A percentile compares a stretch with the other conserved stretches of the same genome.
Evolutionary conservation across 2,797 vertebrate species (phyloP).

Genomic region (Falco biarmicus): DNA sequence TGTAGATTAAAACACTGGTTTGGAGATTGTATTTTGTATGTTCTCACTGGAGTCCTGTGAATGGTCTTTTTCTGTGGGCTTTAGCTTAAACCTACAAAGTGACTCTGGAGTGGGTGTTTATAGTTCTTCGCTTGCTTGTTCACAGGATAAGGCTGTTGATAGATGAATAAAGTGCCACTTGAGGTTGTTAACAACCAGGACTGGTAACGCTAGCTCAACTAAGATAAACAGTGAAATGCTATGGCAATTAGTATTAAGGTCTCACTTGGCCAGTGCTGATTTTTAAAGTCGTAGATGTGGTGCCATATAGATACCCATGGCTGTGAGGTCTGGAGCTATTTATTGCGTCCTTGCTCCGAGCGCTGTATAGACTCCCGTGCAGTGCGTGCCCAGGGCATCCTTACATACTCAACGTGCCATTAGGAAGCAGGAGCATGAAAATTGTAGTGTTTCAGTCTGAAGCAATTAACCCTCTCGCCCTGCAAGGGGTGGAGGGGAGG

Average conservation of each 20-base stretch:
- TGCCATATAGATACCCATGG: neutral
- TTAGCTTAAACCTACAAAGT: constrained; percentile 45
- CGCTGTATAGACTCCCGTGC: neutral
- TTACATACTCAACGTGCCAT: neutral
- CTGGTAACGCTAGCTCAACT: constrained; percentile 34
- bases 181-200: constrained; percentile 65
- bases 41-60: constrained; percentile 16
- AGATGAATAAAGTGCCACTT: constrained; percentile 71
- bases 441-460: neutral
- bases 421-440: constrained; percentile 6
- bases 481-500: neutral
- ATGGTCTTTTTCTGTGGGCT: constrained; percentile 17
- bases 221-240: constrained; percentile 63
- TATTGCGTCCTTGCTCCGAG: neutral
- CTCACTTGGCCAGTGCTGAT: constrained; percentile 50
- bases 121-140: constrained; percentile 60
- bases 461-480: constrained; percentile 42
- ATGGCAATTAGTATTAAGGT: constrained; percentile 48
- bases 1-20: constrained; percentile 47
- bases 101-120: constrained; percentile 68
- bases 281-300: neutral
- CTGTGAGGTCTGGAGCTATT: neutral
- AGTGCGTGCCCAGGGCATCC: neutral
- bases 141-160: constrained; percentile 61
- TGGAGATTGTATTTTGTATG: constrained; percentile 59